Conservation (phyloP, 2,113 vertebrate species). For the Periophthalmus modestus region DNA sequence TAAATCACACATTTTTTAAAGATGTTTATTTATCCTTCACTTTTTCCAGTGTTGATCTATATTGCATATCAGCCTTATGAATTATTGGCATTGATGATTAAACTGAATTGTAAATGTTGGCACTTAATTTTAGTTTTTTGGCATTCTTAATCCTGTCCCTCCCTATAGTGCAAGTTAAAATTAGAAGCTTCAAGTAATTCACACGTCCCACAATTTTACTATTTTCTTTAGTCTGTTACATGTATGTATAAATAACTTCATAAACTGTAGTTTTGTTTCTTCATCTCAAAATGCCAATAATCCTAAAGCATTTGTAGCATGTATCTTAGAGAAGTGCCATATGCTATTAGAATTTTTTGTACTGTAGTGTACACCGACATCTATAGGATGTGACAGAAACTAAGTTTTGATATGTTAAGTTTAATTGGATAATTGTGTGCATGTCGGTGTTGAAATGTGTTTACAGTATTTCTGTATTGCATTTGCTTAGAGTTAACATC, state of each 20-base stretch:
- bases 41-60: constrained; percentile 30
- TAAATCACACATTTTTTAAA: constrained; percentile 24
- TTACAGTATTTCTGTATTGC: constrained; percentile 13
- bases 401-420: constrained; percentile 8
- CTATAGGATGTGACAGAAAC: constrained; percentile 20
- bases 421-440: constrained; percentile 18
- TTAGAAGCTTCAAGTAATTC: constrained; percentile 15
- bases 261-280: constrained; percentile 22
- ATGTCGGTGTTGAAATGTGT: constrained; percentile 3
- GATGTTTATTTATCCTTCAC: constrained; percentile 44
- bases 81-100: constrained; percentile 56
- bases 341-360: constrained; percentile 23
- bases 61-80: constrained; percentile 46
- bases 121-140: constrained; percentile 61
- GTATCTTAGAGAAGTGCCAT: constrained; percentile 46
- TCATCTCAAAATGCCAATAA: constrained; percentile 56
- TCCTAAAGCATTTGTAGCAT: constrained; percentile 36
- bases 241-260: not conserved
- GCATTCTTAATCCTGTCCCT: constrained; percentile 37
- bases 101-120: constrained; percentile 58
- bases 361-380: constrained; percentile 25
- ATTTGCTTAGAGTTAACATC: constrained; percentile 35
- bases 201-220: not conserved
- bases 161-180: not conserved
- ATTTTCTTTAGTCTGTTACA: not conserved